A percentile compares a stretch with the other conserved stretches of the same genome.
Conservation (phyloP, 2,113 vertebrate species). For the Mirza zaza region DNA sequence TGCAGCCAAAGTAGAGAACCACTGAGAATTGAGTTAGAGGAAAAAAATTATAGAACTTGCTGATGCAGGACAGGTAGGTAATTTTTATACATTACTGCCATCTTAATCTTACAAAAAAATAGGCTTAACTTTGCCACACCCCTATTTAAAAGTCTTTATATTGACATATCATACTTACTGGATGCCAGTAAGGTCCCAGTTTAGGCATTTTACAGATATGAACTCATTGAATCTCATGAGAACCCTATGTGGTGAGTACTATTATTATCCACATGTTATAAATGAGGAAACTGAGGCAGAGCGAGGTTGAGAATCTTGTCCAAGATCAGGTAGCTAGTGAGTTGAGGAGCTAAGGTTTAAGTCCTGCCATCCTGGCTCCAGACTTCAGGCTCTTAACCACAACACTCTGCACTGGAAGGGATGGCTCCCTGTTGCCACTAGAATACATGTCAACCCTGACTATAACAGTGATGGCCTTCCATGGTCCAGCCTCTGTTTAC, state of each 20-base stretch:
- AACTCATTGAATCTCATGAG: constrained; percentile 14
- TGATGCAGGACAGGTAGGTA: neutral
- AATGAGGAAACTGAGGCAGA: neutral
- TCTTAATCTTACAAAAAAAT: neutral
- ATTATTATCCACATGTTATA: neutral
- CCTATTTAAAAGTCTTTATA: neutral
- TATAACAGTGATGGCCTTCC: neutral
- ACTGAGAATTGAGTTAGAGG: neutral
- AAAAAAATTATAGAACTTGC: neutral
- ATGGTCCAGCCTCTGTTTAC: neutral
- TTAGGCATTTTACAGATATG: neutral
- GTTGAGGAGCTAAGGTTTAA: neutral
- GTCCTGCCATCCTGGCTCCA: neutral
- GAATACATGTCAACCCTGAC: neutral
- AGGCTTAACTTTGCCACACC: neutral
- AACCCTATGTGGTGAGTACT: neutral
- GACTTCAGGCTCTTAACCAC: neutral
- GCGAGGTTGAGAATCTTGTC: neutral
- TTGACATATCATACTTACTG: neutral
- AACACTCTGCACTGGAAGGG: neutral
- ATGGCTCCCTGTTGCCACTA: neutral
- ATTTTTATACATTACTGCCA: neutral
- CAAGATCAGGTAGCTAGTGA: neutral
- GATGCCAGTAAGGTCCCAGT: neutral
- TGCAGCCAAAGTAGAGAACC: neutral